These are phyloP conservation scores for Heliothis subflexa DNA, from an alignment of 1,140 invertebrate genomes.

Conservation along the genomic window DNA sequence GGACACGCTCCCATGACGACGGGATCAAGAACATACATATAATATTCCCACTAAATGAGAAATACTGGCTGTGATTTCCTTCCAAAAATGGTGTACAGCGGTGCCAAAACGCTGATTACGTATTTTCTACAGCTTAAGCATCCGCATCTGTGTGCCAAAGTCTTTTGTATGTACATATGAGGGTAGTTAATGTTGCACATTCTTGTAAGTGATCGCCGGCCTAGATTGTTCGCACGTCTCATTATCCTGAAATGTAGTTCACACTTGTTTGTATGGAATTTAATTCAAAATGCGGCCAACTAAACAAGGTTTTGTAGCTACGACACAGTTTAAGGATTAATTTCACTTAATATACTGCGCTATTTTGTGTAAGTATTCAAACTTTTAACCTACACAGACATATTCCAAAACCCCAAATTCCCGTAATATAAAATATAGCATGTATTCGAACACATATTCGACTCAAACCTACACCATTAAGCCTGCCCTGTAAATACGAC, in stretches of 20 bases:
- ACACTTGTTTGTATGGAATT: background rate
- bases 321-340: too few species aligned
- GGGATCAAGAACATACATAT: slow-evolving; percentile 29
- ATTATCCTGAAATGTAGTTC: background rate
- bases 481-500: background rate
- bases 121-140: slow-evolving; percentile 37
- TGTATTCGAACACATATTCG: background rate
- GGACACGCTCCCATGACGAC: slow-evolving; percentile 42
- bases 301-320: too few species aligned
- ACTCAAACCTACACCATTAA: background rate
- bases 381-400: too few species aligned
- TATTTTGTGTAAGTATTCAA: too few species aligned
- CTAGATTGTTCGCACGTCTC: background rate
- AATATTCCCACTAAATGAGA: slow-evolving; percentile 21
- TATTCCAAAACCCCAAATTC: too few species aligned
- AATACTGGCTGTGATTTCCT: slow-evolving; percentile 30
- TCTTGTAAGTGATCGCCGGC: slow-evolving; percentile 2
- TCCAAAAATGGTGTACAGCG: slow-evolving; percentile 39
- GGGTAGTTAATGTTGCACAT: background rate
- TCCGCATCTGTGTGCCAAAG: slow-evolving; percentile 27
- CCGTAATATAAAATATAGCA: too few species aligned
- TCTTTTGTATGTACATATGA: slow-evolving; percentile 20
- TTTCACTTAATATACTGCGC: too few species aligned
- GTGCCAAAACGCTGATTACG: slow-evolving; percentile 45
- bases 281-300: too few species aligned